Base-by-base conservation (phyloP, 1,140 invertebrate species). In the Drosophila triauraria region DNA sequence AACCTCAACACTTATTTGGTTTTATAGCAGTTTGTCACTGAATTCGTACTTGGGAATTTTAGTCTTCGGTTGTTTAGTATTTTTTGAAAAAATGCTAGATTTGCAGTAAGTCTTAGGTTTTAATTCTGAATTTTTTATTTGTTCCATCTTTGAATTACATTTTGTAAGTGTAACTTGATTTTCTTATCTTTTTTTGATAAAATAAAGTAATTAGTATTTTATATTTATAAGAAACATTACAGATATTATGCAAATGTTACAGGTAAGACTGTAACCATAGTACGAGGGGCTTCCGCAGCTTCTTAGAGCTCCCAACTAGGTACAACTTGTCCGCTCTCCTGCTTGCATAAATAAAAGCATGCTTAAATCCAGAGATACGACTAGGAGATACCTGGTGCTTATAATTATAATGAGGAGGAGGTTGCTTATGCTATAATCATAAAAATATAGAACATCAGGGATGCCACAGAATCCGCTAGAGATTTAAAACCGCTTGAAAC, bases 341-440 rank as follows among this genome's bases (percentile, higher is more conserved):
- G 25, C n/a, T 69, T 61, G 32, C 47, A 58, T 57, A 76, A 62
- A 76, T 61, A 44, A 53, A 65, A 32, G 9, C 32, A 35, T 10
- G 32, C 32, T 10, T 10, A n/a, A 15, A 23, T 10, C 4, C 15
- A 25, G 3, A 38, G 46, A 0, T 23, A 0, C 46, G 20, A 61
- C 20, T 12, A 17, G 8, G 5, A 15, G 12, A 20, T 62, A 62
- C 50, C 60, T 23, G 12, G 13, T 17, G 25, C 2, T n/a, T 17
- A 3, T 17, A 25, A 13, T 0, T 9, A 35, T 10, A 10, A 35
- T 35, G 9, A 32, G 32, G 32, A 32, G 32, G 30, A 7, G 25
- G 4, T 7, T 7, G 6, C 30, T 32, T 32, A 32, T 32, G 32
- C 32, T 10, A 35, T 10, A 35, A 10, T 6, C 6, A 30, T 30